A percentile compares a stretch with the other conserved stretches of the same genome.
These are phyloP conservation scores for Pseudotriccus pelzelni DNA, from an alignment of 2,797 vertebrate genomes.

Conservation along the genomic window DNA sequence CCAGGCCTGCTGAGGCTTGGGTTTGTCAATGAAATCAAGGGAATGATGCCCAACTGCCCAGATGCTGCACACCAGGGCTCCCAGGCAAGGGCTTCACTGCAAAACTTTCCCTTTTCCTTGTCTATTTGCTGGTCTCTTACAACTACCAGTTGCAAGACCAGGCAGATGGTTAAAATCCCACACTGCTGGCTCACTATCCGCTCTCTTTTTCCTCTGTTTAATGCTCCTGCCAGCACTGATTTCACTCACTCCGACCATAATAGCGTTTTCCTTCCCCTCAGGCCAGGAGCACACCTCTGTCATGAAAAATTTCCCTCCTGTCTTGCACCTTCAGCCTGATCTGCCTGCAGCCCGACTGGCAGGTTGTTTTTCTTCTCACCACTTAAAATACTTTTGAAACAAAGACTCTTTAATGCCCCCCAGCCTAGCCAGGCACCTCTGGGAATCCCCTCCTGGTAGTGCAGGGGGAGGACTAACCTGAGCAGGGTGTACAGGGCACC, in stretches of 20 bases:
- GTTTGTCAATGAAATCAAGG: background rate
- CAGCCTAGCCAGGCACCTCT: background rate
- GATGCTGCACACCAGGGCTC: background rate
- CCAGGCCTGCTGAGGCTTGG: rapidly evolving
- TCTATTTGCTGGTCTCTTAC: background rate
- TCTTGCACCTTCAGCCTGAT: conserved; percentile 32
- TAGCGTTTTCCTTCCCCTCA: conserved; percentile 53
- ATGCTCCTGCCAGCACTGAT: conserved; percentile 35
- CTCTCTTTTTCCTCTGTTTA: background rate
- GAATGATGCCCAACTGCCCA: background rate
- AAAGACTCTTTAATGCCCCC: conserved; percentile 9
- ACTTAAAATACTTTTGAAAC: conserved; percentile 43
- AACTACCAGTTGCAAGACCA: background rate
- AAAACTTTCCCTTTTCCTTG: background rate
- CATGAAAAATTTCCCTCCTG: conserved; percentile 55
- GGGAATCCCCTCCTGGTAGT: background rate
- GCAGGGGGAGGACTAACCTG: background rate
- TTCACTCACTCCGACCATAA: conserved; percentile 24
- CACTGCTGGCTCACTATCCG: background rate
- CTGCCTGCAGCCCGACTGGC: background rate
- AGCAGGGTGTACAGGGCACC: background rate
- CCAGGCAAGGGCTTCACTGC: background rate
- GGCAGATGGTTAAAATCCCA: background rate
- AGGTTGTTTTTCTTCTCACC: background rate
- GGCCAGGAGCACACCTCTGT: conserved; percentile 53